Evolutionary conservation across 2,113 vertebrate species (phyloP).

Genomic region (Microcebus jonahi): DNA sequence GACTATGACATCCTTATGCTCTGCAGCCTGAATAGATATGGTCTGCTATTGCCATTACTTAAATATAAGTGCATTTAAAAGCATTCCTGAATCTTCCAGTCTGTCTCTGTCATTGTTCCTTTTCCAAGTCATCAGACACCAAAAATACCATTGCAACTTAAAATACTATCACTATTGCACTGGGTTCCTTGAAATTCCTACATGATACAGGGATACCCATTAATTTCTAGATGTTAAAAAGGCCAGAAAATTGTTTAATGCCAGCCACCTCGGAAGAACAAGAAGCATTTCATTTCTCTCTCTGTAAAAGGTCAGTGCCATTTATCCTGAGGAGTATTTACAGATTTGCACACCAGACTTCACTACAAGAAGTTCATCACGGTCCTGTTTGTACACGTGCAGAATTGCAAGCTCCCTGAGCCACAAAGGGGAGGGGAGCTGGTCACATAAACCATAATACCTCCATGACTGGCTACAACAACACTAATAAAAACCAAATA

Average conservation of each 20-base stretch:
- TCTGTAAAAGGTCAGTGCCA: not conserved
- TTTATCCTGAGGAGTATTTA: not conserved
- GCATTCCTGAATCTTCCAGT: not conserved
- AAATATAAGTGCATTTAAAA: not conserved
- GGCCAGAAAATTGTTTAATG: not conserved
- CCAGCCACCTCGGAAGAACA: not conserved
- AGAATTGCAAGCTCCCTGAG: not conserved
- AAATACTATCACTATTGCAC: not conserved
- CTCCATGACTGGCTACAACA: not conserved
- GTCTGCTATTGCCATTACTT: not conserved
- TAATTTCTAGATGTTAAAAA: slow-evolving; percentile 3
- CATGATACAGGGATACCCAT: not conserved
- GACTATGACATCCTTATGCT: not conserved
- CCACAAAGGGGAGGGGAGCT: not conserved
- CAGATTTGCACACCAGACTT: not conserved
- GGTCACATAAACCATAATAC: accelerated
- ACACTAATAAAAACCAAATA: not conserved
- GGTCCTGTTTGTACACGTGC: not conserved
- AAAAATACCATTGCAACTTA: not conserved
- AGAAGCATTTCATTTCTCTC: not conserved
- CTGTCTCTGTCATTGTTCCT: not conserved
- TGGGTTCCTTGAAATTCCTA: slow-evolving; percentile 4
- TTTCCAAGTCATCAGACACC: not conserved
- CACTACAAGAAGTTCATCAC: not conserved
- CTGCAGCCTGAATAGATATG: not conserved